Evolutionary conservation across 1,140 invertebrate genomes (phyloP).

Genomic region (Frieseomelitta varia): DNA sequence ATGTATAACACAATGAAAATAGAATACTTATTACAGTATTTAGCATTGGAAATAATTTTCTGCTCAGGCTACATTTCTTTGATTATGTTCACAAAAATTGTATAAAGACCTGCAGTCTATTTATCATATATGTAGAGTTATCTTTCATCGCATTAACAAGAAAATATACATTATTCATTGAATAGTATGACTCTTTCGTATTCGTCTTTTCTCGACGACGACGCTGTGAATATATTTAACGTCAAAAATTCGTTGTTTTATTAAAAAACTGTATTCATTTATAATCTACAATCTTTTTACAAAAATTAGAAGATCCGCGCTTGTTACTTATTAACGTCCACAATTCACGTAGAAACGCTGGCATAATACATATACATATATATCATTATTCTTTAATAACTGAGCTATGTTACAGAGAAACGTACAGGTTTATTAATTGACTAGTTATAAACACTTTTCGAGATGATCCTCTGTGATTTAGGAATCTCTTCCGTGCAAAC

Average conservation of each 20-base stretch:
- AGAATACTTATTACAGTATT: no score
- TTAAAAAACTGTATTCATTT: neutral
- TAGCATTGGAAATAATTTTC: no score
- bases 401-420: conserved; percentile 62
- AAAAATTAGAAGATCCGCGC: conserved; percentile 19
- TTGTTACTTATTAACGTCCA: conserved; percentile 5
- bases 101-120: no score
- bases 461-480: neutral
- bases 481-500: neutral
- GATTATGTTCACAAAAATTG: no score
- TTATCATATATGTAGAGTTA: neutral
- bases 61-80: no score
- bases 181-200: neutral
- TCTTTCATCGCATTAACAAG: neutral
- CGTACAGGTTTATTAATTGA: conserved; percentile 69
- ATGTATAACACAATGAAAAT: no score
- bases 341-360: conserved; percentile 38
- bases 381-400: conserved; percentile 24
- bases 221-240: neutral
- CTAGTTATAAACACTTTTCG: conserved; percentile 77
- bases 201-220: neutral
- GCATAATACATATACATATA: neutral
- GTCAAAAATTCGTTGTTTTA: neutral
- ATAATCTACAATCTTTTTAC: conserved; percentile 16
- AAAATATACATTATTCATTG: conserved; percentile 4